These are phyloP conservation scores for Aethina tumida DNA, from an alignment of 1,140 invertebrate genomes.

Conservation along the genomic window DNA sequence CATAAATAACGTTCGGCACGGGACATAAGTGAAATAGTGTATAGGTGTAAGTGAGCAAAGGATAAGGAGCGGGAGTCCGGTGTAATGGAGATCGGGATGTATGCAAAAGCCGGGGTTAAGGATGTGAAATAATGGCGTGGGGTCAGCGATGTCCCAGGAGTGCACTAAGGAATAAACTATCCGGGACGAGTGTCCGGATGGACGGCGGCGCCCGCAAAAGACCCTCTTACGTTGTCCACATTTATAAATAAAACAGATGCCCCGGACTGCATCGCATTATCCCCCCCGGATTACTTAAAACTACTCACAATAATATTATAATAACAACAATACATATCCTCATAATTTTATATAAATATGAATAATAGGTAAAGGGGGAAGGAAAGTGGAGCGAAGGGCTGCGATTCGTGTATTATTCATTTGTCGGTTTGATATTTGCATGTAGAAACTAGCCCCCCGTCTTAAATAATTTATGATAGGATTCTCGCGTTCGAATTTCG, in stretches of 20 bases:
- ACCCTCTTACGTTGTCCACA: constrained; percentile 24
- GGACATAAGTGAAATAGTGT: constrained; percentile 18
- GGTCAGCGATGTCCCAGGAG: constrained; percentile 36
- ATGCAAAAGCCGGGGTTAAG: constrained; percentile 33
- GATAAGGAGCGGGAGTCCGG: constrained; percentile 18
- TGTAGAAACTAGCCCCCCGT: too few species aligned
- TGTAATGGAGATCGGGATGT: constrained; percentile 33
- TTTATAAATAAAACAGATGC: constrained; percentile 29
- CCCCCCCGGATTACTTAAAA: too few species aligned
- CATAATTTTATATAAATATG: too few species aligned
- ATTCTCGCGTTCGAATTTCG: too few species aligned
- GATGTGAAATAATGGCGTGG: constrained; percentile 39
- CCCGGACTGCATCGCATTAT: too few species aligned
- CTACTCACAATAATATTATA: too few species aligned
- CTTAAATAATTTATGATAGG: too few species aligned
- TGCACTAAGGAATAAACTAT: constrained; percentile 36
- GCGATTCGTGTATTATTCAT: too few species aligned
- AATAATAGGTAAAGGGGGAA: too few species aligned
- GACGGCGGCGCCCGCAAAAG: constrained; percentile 30
- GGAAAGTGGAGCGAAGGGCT: too few species aligned
- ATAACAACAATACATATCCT: too few species aligned
- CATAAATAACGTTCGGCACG: constrained; percentile 3
- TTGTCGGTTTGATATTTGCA: too few species aligned
- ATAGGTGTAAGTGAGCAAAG: constrained; percentile 15
- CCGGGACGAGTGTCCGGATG: constrained; percentile 30